phyloP scores from a whole-genome alignment of 2,113 vertebrate species.

The Eptesicus fuscus region DNA sequence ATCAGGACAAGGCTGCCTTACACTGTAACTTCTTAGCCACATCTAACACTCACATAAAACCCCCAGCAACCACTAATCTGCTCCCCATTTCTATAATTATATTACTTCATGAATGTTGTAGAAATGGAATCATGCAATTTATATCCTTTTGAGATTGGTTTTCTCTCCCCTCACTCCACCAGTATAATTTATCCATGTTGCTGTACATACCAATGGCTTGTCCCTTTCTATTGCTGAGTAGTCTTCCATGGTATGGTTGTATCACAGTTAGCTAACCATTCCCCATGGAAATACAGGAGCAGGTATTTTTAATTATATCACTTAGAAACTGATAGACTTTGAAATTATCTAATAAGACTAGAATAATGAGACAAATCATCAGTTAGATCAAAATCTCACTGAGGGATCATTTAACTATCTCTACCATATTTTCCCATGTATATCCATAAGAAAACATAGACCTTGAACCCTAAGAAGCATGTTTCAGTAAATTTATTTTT shows the following conservation, averaged over 20 bases:
- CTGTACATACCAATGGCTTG: not conserved
- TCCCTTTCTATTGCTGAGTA: not conserved
- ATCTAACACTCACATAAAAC: accelerated
- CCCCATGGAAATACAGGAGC: not conserved
- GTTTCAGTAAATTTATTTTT: not conserved
- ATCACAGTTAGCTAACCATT: not conserved
- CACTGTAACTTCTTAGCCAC: accelerated
- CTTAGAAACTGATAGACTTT: not conserved
- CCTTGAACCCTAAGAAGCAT: not conserved
- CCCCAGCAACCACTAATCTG: not conserved
- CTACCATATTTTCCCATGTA: not conserved
- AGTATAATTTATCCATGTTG: not conserved
- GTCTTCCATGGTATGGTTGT: not conserved
- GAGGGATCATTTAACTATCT: not conserved
- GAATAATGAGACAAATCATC: not conserved
- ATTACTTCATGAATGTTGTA: not conserved
- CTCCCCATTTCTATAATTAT: not conserved
- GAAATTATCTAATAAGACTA: not conserved
- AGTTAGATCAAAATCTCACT: not conserved
- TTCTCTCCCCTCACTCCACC: no score
- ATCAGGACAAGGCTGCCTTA: accelerated
- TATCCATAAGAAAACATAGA: not conserved
- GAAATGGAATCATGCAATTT: not conserved
- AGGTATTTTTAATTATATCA: not conserved
- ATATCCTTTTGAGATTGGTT: not conserved